phyloP scores from a whole-genome alignment of 2,113 vertebrate genomes.

The Scytalopus superciliaris region DNA sequence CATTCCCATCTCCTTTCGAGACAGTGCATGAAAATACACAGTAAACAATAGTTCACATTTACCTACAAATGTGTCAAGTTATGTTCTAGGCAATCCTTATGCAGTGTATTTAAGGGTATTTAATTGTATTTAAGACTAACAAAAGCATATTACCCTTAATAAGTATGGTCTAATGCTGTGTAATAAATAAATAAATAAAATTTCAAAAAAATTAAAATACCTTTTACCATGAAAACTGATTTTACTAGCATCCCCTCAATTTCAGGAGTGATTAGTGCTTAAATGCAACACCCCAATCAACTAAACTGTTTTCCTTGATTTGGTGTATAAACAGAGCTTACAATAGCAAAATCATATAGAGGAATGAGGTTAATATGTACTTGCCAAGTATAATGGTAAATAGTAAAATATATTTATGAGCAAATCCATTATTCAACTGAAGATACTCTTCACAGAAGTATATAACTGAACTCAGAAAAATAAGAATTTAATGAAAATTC shows the following conservation, averaged over 20 bases:
- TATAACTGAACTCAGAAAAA: not conserved
- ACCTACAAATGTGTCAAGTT: not conserved
- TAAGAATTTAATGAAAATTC: not conserved
- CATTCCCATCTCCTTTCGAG: not conserved
- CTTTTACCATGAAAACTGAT: not conserved
- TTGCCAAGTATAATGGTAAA: not conserved
- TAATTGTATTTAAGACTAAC: no score
- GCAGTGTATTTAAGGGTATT: no score
- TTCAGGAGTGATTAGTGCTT: not conserved
- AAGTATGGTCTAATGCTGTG: not conserved
- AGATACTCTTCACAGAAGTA: not conserved
- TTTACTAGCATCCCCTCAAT: not conserved
- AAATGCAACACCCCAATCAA: not conserved
- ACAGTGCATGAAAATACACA: not conserved
- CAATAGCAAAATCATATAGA: not conserved
- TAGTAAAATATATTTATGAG: not conserved
- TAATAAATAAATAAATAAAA: not conserved
- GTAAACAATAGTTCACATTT: not conserved
- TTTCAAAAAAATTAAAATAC: no score
- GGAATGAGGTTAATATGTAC: not conserved
- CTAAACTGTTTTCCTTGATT: not conserved
- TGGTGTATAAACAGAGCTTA: not conserved
- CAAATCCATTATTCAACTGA: not conserved
- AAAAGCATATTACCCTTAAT: not conserved
- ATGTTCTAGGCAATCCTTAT: not conserved